phyloP scores from a whole-genome alignment of 2,888 invertebrate species.

The Arge pagana region DNA sequence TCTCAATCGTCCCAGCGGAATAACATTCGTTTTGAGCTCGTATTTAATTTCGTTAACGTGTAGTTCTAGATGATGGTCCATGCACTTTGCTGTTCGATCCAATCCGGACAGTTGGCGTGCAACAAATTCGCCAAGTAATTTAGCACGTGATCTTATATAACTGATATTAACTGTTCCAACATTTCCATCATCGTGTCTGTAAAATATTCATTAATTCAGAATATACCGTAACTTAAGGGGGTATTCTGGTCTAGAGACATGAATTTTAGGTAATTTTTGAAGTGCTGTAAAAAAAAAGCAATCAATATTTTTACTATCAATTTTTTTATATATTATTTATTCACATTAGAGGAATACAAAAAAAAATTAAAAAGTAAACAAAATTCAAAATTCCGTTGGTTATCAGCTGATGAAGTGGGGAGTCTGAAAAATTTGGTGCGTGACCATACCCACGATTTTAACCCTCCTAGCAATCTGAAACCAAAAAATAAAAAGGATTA shows the following conservation, averaged over 20 bases:
- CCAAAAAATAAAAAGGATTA: slow-evolving; percentile 7
- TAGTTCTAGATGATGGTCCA: slow-evolving; percentile 46
- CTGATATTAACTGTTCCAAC: slow-evolving; percentile 33
- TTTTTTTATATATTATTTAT: too few species aligned
- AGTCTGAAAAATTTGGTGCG: slow-evolving; percentile 3
- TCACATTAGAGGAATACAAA: not conserved
- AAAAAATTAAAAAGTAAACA: not conserved
- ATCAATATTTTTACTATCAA: too few species aligned
- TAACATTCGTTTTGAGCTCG: slow-evolving; percentile 58
- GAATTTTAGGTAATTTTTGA: too few species aligned
- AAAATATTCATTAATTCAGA: too few species aligned
- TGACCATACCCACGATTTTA: slow-evolving; percentile 3
- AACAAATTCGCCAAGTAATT: slow-evolving; percentile 47
- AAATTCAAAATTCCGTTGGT: too few species aligned
- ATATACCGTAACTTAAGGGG: too few species aligned
- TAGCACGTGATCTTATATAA: slow-evolving; percentile 38
- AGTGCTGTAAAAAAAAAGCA: too few species aligned
- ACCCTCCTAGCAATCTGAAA: slow-evolving; percentile 4
- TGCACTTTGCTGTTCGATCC: slow-evolving; percentile 35
- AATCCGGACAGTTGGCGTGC: slow-evolving; percentile 47
- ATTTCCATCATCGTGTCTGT: slow-evolving; percentile 8
- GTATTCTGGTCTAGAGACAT: too few species aligned
- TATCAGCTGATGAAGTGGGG: slow-evolving; percentile 3
- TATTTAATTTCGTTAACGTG: slow-evolving; percentile 45
- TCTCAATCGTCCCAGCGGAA: slow-evolving; percentile 65